Percentiles rank a stretch among this genome's conserved stretches.
phyloP scores from a whole-genome alignment of 2,888 invertebrate species.

The Phrixothrix hirtus region DNA sequence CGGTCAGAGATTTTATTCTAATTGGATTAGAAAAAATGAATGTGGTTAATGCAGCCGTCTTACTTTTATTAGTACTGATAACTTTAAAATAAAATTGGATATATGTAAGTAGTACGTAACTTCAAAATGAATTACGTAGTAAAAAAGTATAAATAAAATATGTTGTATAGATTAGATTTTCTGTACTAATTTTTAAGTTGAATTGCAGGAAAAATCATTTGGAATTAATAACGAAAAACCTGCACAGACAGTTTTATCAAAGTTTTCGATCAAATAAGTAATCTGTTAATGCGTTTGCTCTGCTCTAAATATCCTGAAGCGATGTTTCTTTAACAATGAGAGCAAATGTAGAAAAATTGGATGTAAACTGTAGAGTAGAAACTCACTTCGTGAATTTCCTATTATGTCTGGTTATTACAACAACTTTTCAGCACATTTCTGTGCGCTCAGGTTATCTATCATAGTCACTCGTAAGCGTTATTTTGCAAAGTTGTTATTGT shows the following conservation, averaged over 20 bases:
- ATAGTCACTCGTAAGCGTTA: conserved; percentile 26
- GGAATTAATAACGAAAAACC: not conserved
- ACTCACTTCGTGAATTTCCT: conserved; percentile 12
- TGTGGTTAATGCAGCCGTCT: no score
- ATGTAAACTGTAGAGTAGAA: conserved; percentile 7
- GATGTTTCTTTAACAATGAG: conserved; percentile 4
- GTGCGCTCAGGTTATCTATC: conserved; percentile 25
- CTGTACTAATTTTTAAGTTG: not conserved
- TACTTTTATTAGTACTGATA: no score
- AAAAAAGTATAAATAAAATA: not conserved
- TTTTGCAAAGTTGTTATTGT: conserved; percentile 29
- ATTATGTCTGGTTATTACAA: conserved; percentile 8
- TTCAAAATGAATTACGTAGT: not conserved
- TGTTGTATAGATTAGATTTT: not conserved
- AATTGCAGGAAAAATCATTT: not conserved
- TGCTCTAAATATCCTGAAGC: not conserved
- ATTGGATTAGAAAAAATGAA: no score
- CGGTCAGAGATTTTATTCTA: no score
- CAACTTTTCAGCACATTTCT: conserved; percentile 18
- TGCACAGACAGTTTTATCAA: conserved; percentile 5
- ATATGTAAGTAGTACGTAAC: not conserved
- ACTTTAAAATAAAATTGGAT: no score
- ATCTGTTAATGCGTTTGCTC: conserved; percentile 16
- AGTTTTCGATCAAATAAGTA: conserved; percentile 6
- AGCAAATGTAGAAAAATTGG: conserved; percentile 13